Evolutionary conservation across 2,888 invertebrate species (phyloP).

Genomic region (Ectobius pallidus): DNA sequence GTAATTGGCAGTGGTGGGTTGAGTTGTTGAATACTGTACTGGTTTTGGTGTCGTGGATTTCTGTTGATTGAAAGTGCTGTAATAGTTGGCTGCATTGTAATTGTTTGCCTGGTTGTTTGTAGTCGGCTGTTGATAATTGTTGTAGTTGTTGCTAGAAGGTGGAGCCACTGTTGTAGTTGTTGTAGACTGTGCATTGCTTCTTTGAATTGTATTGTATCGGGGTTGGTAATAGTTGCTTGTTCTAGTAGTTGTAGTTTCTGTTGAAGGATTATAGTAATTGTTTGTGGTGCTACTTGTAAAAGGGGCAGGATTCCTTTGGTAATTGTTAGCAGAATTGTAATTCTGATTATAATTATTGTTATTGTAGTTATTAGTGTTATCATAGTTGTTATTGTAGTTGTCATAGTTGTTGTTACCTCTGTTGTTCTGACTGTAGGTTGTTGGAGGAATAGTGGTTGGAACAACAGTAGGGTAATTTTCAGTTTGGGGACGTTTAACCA

Average conservation of each 20-base stretch:
- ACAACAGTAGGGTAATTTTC: conserved; percentile 37
- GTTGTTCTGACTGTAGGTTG: conserved; percentile 30
- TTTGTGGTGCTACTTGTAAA: conserved; percentile 2
- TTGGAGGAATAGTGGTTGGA: conserved; percentile 33
- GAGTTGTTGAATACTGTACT: conserved; percentile 34
- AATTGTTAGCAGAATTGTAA: background rate
- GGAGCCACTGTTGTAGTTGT: conserved; percentile 24
- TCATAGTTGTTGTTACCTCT: conserved; percentile 49
- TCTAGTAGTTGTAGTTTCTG: background rate
- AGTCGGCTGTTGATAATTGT: conserved; percentile 17
- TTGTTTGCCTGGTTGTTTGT: conserved; percentile 18
- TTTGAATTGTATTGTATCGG: conserved; percentile 41
- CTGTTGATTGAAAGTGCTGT: conserved; percentile 23
- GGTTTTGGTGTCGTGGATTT: conserved; percentile 19
- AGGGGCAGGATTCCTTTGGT: background rate
- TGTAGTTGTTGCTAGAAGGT: background rate
- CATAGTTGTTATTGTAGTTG: conserved; percentile 44
- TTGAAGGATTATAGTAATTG: background rate
- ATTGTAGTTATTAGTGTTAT: conserved; percentile 42
- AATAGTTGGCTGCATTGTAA: conserved; percentile 30
- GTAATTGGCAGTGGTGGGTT: conserved; percentile 38
- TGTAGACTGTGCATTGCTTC: conserved; percentile 4
- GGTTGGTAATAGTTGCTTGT: conserved; percentile 33
- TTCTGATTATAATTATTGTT: conserved; percentile 37
- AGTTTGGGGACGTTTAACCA: conserved; percentile 51